phyloP scores from a whole-genome alignment of 2,888 invertebrate genomes.

The Asteroscopus sphinx region DNA sequence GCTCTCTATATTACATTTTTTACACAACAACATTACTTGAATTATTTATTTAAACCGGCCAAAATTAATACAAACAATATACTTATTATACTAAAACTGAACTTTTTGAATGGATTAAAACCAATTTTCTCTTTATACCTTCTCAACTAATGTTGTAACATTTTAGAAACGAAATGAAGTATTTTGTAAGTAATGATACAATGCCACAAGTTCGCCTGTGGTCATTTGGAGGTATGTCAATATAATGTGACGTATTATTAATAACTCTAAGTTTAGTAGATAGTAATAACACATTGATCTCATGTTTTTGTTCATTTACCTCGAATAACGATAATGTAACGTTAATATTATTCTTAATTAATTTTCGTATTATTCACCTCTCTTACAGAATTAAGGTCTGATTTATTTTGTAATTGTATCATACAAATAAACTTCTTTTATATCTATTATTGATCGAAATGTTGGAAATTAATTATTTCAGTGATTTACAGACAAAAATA shows the following conservation, averaged over 20 bases:
- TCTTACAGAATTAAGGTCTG: neutral
- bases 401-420: neutral
- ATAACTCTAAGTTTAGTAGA: conserved; percentile 30
- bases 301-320: conserved; percentile 53
- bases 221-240: conserved; percentile 39
- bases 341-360: conserved; percentile 6
- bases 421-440: neutral
- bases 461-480: neutral
- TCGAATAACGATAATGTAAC: conserved; percentile 30
- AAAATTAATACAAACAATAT: conserved; percentile 1
- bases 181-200: conserved; percentile 19
- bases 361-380: conserved; percentile 2
- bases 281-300: conserved; percentile 61
- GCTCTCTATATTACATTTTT: conserved; percentile 17
- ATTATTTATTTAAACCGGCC: conserved; percentile 6
- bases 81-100: neutral
- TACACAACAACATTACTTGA: conserved; percentile 19
- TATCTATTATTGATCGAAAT: neutral
- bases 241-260: conserved; percentile 31
- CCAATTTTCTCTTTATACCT: conserved; percentile 8
- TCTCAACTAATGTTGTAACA: conserved; percentile 16
- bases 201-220: conserved; percentile 14
- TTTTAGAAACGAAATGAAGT: neutral
- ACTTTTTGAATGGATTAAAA: conserved; percentile 21
- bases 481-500: conserved; percentile 3